Evolutionary conservation across 2,888 invertebrate genomes (phyloP), one percentile per base, ranked within the genome.

Genomic region (Brassicogethes aeneus): DNA sequence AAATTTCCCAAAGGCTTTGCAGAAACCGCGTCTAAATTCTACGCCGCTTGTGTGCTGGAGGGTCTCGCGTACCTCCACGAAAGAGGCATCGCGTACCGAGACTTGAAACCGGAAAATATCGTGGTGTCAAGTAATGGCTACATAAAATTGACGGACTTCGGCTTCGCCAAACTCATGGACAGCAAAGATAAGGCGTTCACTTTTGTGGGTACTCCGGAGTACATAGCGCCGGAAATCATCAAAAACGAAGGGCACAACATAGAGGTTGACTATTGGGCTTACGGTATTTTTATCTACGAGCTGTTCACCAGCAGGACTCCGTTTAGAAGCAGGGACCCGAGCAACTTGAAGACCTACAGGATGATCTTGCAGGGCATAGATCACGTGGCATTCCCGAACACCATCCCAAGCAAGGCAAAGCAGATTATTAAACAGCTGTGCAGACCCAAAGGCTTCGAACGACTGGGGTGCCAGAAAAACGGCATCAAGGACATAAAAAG

Each of bases 191-290:
- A 91, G 66, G 92, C 93, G 0, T 93, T 90, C 80, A 94, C 93
- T 0, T 93, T 94, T 68, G 93, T 92, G 38, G 94, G 94, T 8
- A 94, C 93, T 0, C 92, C 93, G 0, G 89, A 92, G 64, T 87
- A 88, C 59, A 83, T 87, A 5, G 83, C 86, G 0, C 87, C 88
- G 0, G 88, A 94, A 71, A 86, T 94, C 42, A 91, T 94, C 37
- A 70, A 90, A 14, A 92, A 91, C 68, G 83, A 83, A 60, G 79
- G 81, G 5, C 82, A 84, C 59, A 81, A 82, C 53, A 81, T 86
- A 50, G 82, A 90, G 1, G 91, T 89, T 0, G 94, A 94, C 66
- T 92, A 88, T 66, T 94, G 94, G 94, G 86, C 92, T 0, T 70
- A 93, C 32, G 93, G 91, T 2, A 83, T 92, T 42, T 76, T 92